These are phyloP conservation scores for Hesperophylax magnus DNA, from an alignment of 1,140 invertebrate species.

Conservation along the genomic window DNA sequence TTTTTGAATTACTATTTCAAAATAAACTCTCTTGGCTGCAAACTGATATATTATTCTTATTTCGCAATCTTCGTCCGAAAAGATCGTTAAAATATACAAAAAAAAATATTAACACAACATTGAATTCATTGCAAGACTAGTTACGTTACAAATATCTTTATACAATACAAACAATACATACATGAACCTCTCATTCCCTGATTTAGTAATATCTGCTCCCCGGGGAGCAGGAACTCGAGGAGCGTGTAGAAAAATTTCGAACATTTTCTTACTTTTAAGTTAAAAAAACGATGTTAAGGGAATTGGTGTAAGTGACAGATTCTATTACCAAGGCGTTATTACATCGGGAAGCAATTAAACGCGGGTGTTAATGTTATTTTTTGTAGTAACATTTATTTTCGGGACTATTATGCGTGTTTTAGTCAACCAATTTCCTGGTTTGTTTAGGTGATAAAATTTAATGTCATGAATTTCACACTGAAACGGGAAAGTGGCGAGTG, in stretches of 20 bases:
- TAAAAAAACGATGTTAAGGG: constrained; percentile 40
- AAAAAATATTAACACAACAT: too few relatives aligned
- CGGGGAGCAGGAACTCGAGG: constrained; percentile 1
- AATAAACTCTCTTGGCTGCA: too few relatives aligned
- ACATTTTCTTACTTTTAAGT: constrained; percentile 8
- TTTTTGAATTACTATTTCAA: too few relatives aligned
- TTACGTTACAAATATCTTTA: too few relatives aligned
- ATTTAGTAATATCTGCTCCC: background rate
- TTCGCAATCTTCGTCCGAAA: too few relatives aligned
- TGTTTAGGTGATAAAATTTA: background rate
- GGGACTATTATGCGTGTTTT: constrained; percentile 24
- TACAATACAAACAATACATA: too few relatives aligned
- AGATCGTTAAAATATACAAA: too few relatives aligned
- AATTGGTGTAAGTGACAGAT: constrained; percentile 40
- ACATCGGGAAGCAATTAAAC: constrained; percentile 53
- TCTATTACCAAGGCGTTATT: constrained; percentile 35
- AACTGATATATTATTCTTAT: too few relatives aligned
- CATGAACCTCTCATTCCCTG: too few relatives aligned
- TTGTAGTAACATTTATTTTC: constrained; percentile 7
- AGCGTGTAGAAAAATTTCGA: constrained; percentile 24
- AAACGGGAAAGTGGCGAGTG: too few relatives aligned
- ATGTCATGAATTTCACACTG: background rate
- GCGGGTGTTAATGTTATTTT: constrained; percentile 21
- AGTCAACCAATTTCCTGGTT: constrained; percentile 23
- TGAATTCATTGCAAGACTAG: too few relatives aligned